Conservation (phyloP, 2,888 invertebrate genomes). For the Homarus gammarus region DNA sequence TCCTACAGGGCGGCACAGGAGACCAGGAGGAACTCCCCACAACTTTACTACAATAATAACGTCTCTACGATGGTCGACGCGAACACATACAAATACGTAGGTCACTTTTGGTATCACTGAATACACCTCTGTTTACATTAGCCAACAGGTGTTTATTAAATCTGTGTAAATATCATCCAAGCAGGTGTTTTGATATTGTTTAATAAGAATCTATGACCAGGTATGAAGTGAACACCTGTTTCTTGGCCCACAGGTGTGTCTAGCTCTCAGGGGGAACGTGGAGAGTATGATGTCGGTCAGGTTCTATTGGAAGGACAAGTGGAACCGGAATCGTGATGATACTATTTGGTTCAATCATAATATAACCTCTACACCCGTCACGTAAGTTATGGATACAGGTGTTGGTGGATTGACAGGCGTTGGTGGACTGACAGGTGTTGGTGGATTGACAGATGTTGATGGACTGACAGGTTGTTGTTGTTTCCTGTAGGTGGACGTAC, state of each 20-base stretch:
- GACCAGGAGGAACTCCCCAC: background rate
- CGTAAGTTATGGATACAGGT: too few species aligned
- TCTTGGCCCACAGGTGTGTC: constrained; percentile 29
- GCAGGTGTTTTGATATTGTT: too few species aligned
- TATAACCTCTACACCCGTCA: background rate
- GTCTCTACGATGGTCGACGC: background rate
- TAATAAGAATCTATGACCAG: too few species aligned
- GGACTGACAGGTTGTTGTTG: background rate
- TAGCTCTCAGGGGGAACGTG: constrained; percentile 20
- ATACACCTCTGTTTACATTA: too few species aligned
- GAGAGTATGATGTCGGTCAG: background rate
- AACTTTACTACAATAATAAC: background rate
- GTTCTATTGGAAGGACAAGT: background rate
- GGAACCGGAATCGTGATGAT: background rate
- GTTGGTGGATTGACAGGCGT: too few species aligned
- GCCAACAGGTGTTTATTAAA: too few species aligned
- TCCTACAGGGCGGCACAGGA: background rate
- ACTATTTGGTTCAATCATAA: background rate
- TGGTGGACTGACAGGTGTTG: too few species aligned
- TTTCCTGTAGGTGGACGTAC: constrained; percentile 37
- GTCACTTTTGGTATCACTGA: too few species aligned
- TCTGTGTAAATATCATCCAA: too few species aligned
- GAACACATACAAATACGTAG: constrained; percentile 24
- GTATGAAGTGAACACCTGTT: too few species aligned
- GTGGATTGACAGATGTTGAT: too few species aligned